Percentiles rank a stretch among this genome's conserved stretches.
Evolutionary conservation across 2,113 vertebrate genomes (phyloP).

Genomic region (Heterochromis multidens): DNA sequence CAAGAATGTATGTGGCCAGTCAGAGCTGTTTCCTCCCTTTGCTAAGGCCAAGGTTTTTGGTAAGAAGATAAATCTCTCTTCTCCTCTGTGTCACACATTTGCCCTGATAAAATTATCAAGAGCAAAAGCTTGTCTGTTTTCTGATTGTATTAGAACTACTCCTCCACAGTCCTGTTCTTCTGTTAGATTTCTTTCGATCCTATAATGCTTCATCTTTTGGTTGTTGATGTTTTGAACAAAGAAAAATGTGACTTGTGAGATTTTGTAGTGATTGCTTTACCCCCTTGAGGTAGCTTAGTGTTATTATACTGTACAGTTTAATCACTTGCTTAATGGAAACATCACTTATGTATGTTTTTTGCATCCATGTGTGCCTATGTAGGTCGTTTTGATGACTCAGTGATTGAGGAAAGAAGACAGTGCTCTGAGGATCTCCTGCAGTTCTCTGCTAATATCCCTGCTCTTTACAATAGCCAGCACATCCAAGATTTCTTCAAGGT

Average conservation of each 20-base stretch:
- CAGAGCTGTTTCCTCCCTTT: constrained; percentile 94
- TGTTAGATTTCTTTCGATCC: not conserved
- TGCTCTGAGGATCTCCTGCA: constrained; percentile 96
- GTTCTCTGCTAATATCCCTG: constrained; percentile 96
- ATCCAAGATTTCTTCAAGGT: constrained; percentile 98
- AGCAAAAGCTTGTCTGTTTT: not conserved
- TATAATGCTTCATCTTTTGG: not conserved
- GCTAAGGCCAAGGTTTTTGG: constrained; percentile 96
- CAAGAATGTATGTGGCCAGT: constrained; percentile 86
- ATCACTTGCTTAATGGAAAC: not conserved
- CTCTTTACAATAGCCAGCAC: constrained; percentile 89
- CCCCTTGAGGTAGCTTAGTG: not conserved
- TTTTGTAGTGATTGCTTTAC: not conserved
- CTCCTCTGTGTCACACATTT: not conserved
- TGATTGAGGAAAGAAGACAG: constrained; percentile 95
- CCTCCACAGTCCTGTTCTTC: not conserved
- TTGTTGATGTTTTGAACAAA: not conserved
- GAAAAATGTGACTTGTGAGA: not conserved
- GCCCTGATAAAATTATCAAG: not conserved
- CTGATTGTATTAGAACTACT: not conserved
- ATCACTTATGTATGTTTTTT: not conserved
- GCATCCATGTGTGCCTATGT: not conserved
- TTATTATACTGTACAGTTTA: not conserved
- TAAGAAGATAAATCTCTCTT: constrained; percentile 68
- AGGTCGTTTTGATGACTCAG: constrained; percentile 94